A percentile compares a stretch with the other conserved stretches of the same genome.
phyloP scores from a whole-genome alignment of 2,113 vertebrate genomes.

The Plectropomus leopardus region DNA sequence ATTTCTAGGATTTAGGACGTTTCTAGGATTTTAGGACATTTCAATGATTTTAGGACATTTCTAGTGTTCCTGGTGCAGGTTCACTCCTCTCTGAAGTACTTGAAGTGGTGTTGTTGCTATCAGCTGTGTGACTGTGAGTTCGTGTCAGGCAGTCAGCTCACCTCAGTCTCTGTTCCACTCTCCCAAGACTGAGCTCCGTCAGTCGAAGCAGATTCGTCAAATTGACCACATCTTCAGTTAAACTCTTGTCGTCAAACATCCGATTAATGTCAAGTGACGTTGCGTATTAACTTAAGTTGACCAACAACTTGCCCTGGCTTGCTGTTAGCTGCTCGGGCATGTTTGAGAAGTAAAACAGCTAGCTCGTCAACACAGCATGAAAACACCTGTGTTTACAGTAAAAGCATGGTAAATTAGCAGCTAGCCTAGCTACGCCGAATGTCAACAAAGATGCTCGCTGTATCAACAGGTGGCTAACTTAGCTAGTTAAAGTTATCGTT shows the following conservation, averaged over 20 bases:
- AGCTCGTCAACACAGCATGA: not conserved
- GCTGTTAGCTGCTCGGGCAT: not conserved
- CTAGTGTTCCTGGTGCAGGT: too few species aligned
- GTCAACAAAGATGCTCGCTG: slow-evolving; percentile 68
- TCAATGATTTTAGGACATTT: too few species aligned
- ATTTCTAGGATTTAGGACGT: too few species aligned
- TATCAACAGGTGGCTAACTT: slow-evolving; percentile 63
- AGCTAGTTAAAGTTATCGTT: slow-evolving; percentile 9
- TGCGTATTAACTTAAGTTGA: slow-evolving; percentile 3
- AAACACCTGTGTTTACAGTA: not conserved
- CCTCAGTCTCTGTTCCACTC: slow-evolving; percentile 83
- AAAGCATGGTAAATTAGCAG: not conserved
- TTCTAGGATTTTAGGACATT: too few species aligned
- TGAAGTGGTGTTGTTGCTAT: not conserved
- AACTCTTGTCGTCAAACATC: slow-evolving; percentile 76
- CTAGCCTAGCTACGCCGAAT: slow-evolving; percentile 27
- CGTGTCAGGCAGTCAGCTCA: slow-evolving; percentile 42
- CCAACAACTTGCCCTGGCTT: slow-evolving; percentile 12
- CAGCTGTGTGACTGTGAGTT: not conserved
- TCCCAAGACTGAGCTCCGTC: slow-evolving; percentile 84
- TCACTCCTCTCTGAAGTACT: too few species aligned
- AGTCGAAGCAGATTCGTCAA: slow-evolving; percentile 82
- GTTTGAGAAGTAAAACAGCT: not conserved
- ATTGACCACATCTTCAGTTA: slow-evolving; percentile 80
- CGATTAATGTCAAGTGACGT: not conserved